phyloP scores from a whole-genome alignment of 2,888 invertebrate species.

The Euplexia lucipara region DNA sequence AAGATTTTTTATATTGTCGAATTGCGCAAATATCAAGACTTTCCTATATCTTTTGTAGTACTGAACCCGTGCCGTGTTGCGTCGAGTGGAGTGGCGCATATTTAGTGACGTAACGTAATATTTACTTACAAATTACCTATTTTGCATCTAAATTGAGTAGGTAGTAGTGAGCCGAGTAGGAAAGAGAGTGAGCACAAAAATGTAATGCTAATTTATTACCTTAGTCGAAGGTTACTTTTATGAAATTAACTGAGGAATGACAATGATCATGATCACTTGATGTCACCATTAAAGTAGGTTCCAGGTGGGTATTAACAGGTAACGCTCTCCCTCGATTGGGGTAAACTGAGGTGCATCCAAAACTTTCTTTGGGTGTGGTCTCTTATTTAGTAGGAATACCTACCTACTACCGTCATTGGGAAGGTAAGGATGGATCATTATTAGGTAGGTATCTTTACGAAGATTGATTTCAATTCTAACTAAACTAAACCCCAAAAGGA shows the following conservation, averaged over 20 bases:
- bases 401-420: no score
- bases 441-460: no score
- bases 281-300: no score
- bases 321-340: no score
- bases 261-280: conserved; percentile 7
- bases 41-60: not conserved
- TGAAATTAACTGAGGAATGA: not conserved
- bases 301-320: no score
- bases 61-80: not conserved
- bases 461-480: no score
- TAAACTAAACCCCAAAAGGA: no score
- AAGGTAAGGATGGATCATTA: no score
- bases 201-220: not conserved
- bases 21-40: conserved; percentile 42
- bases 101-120: not conserved
- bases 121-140: not conserved
- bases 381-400: no score
- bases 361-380: no score
- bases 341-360: no score
- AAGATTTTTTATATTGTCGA: not conserved
- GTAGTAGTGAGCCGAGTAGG: no score
- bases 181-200: conserved; percentile 24
- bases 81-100: not conserved
- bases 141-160: not conserved
- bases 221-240: not conserved